These are phyloP conservation scores for Sebastes steindachneri DNA, from an alignment of 2,797 vertebrate genomes.

Conservation along the genomic window DNA sequence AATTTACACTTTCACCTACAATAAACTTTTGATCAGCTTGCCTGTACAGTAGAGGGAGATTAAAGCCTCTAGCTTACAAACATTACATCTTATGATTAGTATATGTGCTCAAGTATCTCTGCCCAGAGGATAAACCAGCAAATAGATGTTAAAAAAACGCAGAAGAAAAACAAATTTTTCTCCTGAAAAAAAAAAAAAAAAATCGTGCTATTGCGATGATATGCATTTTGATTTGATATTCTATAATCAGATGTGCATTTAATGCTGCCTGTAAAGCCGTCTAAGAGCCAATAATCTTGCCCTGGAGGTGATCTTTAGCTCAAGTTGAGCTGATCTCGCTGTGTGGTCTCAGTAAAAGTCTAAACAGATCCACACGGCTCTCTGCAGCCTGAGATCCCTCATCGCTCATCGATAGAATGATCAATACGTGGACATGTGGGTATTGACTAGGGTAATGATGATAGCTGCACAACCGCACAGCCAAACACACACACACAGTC, in stretches of 20 bases:
- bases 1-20: slow-evolving; percentile 54
- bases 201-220: not conserved
- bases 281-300: slow-evolving; percentile 71
- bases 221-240: slow-evolving; percentile 51
- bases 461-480: slow-evolving; percentile 74
- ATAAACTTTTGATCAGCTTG: slow-evolving; percentile 50
- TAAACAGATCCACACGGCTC: slow-evolving; percentile 80
- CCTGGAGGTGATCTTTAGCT: slow-evolving; percentile 74
- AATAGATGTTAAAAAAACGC: not conserved
- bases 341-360: slow-evolving; percentile 83
- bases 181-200: not conserved
- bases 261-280: slow-evolving; percentile 56
- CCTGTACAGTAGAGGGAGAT: slow-evolving; percentile 12
- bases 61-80: slow-evolving; percentile 26
- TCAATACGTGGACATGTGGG: slow-evolving; percentile 85
- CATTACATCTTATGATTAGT: slow-evolving; percentile 36
- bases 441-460: slow-evolving; percentile 86
- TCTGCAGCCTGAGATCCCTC: slow-evolving; percentile 79
- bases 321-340: slow-evolving; percentile 75
- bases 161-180: not conserved
- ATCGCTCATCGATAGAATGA: slow-evolving; percentile 81
- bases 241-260: slow-evolving; percentile 60
- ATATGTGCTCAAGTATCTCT: slow-evolving; percentile 15
- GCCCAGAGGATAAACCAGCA: slow-evolving; percentile 40
- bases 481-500: slow-evolving; percentile 4